phyloP scores from a whole-genome alignment of 2,113 vertebrate genomes.

The Lepus timidus region DNA sequence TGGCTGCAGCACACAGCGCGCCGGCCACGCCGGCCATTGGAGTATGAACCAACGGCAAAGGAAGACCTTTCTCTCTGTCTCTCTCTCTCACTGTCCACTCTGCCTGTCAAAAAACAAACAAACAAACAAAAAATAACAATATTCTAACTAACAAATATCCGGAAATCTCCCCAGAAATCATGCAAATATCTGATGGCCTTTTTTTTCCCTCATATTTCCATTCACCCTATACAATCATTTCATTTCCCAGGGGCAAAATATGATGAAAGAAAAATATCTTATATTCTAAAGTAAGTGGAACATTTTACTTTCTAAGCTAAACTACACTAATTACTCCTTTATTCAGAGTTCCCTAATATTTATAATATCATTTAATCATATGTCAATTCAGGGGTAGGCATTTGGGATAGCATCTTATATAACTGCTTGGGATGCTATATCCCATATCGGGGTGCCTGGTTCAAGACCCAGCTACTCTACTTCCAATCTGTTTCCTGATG shows the following conservation, averaged over 20 bases:
- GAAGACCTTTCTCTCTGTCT: no score
- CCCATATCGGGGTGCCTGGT: no score
- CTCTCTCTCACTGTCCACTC: no score
- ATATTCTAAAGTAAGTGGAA: neutral
- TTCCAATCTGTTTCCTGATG: no score
- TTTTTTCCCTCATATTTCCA: neutral
- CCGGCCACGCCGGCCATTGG: no score
- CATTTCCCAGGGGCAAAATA: neutral
- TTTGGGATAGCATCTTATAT: no score
- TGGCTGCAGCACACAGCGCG: no score
- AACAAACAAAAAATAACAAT: neutral
- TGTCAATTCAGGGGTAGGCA: neutral
- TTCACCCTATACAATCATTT: neutral
- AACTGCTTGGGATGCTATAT: no score
- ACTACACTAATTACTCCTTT: conserved; percentile 24
- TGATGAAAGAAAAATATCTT: neutral
- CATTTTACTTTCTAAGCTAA: neutral
- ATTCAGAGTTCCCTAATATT: neutral
- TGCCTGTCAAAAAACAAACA: no score
- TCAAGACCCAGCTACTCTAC: no score
- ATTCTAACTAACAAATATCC: conserved; percentile 30
- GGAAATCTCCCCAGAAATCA: neutral
- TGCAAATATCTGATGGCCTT: neutral
- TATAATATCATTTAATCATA: neutral
- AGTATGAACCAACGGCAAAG: no score